phyloP scores from a whole-genome alignment of 2,888 invertebrate genomes.

The Neuroscelio doddi region DNA sequence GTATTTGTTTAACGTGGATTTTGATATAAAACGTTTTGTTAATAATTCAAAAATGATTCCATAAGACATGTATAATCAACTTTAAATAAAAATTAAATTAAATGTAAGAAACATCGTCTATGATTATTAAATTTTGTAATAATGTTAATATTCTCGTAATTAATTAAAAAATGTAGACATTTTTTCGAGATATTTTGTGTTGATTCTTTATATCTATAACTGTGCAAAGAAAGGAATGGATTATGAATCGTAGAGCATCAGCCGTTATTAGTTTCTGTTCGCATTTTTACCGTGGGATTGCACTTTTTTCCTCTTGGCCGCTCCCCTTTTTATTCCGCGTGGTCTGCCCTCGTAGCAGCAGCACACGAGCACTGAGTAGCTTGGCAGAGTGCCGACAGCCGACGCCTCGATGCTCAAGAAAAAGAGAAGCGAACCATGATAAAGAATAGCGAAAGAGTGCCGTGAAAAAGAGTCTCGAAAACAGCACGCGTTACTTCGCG shows the following conservation, averaged over 20 bases:
- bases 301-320: slow-evolving; percentile 34
- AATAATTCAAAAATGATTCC: too few relatives aligned
- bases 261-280: slow-evolving; percentile 36
- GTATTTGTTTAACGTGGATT: too few relatives aligned
- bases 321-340: slow-evolving; percentile 47
- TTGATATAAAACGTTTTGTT: too few relatives aligned
- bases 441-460: slow-evolving; percentile 38
- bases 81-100: too few relatives aligned
- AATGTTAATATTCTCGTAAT: too few relatives aligned
- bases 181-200: too few relatives aligned
- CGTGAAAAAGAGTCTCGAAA: slow-evolving; percentile 36
- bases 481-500: slow-evolving; percentile 43
- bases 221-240: slow-evolving; percentile 1
- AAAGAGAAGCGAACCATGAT: slow-evolving; percentile 49
- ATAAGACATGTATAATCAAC: too few relatives aligned
- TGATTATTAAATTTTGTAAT: too few relatives aligned
- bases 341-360: slow-evolving; percentile 46
- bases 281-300: slow-evolving; percentile 25
- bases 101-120: too few relatives aligned
- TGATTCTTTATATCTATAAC: too few relatives aligned
- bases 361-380: slow-evolving; percentile 47
- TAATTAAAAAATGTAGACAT: too few relatives aligned
- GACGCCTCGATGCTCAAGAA: slow-evolving; percentile 45
- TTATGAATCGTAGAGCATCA: slow-evolving; percentile 9
- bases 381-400: slow-evolving; percentile 60